Conservation (phyloP, 2,888 invertebrate species). For the Amiota minor region DNA sequence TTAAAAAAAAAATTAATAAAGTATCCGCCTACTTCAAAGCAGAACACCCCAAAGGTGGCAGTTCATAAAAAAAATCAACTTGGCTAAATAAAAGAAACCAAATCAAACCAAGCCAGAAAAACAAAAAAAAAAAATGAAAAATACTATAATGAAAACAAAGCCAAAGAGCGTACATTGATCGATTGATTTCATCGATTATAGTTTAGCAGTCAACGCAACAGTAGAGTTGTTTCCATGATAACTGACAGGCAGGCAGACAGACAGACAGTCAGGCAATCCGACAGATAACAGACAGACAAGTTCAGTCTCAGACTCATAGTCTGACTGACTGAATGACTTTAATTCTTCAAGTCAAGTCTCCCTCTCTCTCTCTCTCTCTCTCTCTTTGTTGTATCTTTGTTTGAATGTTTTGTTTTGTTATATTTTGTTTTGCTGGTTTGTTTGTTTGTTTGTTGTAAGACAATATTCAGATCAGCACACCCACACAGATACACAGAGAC, state of each 20-base stretch:
- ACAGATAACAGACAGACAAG: constrained; percentile 38
- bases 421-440: constrained; percentile 33
- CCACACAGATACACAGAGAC: constrained; percentile 42
- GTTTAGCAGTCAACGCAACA: constrained; percentile 55
- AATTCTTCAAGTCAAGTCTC: not conserved
- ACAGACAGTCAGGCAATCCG: constrained; percentile 41
- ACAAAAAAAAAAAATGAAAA: constrained; percentile 3
- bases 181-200: constrained; percentile 71
- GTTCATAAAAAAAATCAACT: not conserved
- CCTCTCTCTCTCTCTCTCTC: no score
- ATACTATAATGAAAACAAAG: not conserved
- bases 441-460: constrained; percentile 56
- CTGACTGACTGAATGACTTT: constrained; percentile 29
- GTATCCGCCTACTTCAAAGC: not conserved
- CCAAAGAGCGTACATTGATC: constrained; percentile 4
- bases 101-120: not conserved
- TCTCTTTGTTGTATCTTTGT: not conserved
- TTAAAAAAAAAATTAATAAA: not conserved
- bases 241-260: constrained; percentile 37
- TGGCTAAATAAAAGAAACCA: not conserved
- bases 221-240: constrained; percentile 20
- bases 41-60: constrained; percentile 1
- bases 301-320: constrained; percentile 32
- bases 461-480: constrained; percentile 40
- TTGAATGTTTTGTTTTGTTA: no score